A percentile compares a stretch with the other conserved stretches of the same genome.
These are phyloP conservation scores for Tryphoninae sp. DNA, from an alignment of 2,888 invertebrate species.

Conservation along the genomic window DNA sequence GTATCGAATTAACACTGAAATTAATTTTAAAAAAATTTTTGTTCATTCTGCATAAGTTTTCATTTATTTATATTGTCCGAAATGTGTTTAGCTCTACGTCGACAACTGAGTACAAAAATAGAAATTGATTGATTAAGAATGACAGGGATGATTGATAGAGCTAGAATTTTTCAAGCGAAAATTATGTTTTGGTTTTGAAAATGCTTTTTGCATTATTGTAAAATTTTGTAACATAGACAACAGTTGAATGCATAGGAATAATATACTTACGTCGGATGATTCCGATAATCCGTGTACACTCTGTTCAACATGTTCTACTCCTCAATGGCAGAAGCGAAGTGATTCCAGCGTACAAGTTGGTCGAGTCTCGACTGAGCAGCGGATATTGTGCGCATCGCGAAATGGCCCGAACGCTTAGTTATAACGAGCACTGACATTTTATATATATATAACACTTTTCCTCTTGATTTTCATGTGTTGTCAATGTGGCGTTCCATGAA, in stretches of 20 bases:
- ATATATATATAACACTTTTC: background rate
- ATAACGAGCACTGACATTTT: background rate
- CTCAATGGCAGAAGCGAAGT: slow-evolving; percentile 28
- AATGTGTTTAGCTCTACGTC: background rate
- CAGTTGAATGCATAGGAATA: background rate
- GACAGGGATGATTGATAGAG: background rate
- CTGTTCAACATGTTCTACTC: slow-evolving; percentile 35
- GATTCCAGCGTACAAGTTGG: slow-evolving; percentile 1
- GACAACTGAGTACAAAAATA: background rate
- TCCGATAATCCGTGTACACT: slow-evolving; percentile 26
- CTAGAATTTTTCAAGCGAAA: background rate
- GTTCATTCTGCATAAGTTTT: no score
- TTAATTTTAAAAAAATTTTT: no score
- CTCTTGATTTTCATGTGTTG: background rate
- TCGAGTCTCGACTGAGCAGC: background rate
- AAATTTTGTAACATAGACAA: background rate
- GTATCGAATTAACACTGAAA: no score
- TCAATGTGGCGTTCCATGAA: background rate
- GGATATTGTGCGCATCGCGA: slow-evolving; percentile 33
- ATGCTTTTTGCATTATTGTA: background rate
- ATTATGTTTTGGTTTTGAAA: background rate
- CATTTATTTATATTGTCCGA: background rate
- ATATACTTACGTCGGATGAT: slow-evolving; percentile 41
- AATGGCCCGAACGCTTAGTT: background rate
- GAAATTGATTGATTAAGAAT: background rate